Evolutionary conservation across 2,113 vertebrate species (phyloP).

Genomic region (Tetrao urogallus): DNA sequence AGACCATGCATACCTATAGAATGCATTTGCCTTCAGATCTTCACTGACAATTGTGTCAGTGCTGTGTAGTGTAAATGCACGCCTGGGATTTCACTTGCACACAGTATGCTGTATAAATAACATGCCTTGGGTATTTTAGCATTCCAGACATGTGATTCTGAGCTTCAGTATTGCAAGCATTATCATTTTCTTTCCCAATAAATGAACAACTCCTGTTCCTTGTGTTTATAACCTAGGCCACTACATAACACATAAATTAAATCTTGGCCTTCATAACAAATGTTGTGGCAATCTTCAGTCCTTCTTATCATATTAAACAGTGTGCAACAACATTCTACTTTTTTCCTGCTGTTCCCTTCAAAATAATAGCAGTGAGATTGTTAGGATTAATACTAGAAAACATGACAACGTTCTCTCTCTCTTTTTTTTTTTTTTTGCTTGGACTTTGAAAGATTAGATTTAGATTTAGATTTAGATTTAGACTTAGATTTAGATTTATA

Average conservation of each 20-base stretch:
- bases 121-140: background rate
- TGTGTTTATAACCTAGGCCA: background rate
- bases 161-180: background rate
- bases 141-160: background rate
- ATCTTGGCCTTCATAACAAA: background rate
- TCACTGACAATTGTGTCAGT: background rate
- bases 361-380: background rate
- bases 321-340: background rate
- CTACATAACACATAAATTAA: background rate
- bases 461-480: background rate
- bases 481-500: background rate
- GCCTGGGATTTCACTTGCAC: background rate
- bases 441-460: background rate
- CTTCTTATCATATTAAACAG: background rate
- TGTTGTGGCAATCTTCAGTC: background rate
- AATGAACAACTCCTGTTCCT: background rate
- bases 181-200: background rate
- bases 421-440: background rate
- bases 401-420: background rate
- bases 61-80: background rate
- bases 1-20: background rate
- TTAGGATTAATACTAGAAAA: background rate
- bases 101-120: background rate
- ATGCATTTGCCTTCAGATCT: background rate
- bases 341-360: background rate